phyloP scores from a whole-genome alignment of 2,797 vertebrate genomes.

The Eulemur mongoz region DNA sequence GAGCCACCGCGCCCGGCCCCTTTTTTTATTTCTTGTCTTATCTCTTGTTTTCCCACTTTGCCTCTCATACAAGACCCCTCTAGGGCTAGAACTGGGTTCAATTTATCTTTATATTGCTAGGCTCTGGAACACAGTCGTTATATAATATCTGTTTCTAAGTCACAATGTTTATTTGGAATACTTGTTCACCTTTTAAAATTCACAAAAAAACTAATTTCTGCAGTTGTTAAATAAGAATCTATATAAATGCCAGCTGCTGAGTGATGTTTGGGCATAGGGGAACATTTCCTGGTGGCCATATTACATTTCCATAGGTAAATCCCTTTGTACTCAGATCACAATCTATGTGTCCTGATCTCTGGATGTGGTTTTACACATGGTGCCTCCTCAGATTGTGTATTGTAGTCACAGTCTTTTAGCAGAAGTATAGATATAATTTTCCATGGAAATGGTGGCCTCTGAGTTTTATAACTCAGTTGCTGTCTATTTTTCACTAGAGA shows the following conservation, averaged over 20 bases:
- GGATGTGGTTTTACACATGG: not conserved
- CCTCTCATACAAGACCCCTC: not conserved
- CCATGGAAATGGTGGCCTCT: not conserved
- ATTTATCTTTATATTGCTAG: slow-evolving; percentile 17
- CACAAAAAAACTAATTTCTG: slow-evolving; percentile 36
- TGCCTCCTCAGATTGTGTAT: not conserved
- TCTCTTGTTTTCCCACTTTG: not conserved
- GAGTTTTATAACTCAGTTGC: slow-evolving; percentile 23
- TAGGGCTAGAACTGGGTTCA: not conserved
- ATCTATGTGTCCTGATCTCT: not conserved
- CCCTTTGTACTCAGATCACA: slow-evolving; percentile 2
- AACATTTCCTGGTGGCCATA: slow-evolving; percentile 42
- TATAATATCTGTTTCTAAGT: not conserved
- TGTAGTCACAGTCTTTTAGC: not conserved
- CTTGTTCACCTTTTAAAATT: slow-evolving; percentile 43
- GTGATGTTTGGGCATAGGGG: not conserved
- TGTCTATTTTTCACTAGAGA: not conserved
- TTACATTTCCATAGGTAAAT: slow-evolving; percentile 58
- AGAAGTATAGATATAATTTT: slow-evolving; percentile 27
- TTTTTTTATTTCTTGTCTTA: not conserved
- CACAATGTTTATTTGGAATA: slow-evolving; percentile 25
- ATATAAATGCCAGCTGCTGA: slow-evolving; percentile 54
- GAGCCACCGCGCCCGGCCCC: too few species aligned
- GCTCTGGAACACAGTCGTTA: not conserved
- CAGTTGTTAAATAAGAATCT: slow-evolving; percentile 54